phyloP scores from a whole-genome alignment of 2,113 vertebrate genomes.

The Suricata suricatta region DNA sequence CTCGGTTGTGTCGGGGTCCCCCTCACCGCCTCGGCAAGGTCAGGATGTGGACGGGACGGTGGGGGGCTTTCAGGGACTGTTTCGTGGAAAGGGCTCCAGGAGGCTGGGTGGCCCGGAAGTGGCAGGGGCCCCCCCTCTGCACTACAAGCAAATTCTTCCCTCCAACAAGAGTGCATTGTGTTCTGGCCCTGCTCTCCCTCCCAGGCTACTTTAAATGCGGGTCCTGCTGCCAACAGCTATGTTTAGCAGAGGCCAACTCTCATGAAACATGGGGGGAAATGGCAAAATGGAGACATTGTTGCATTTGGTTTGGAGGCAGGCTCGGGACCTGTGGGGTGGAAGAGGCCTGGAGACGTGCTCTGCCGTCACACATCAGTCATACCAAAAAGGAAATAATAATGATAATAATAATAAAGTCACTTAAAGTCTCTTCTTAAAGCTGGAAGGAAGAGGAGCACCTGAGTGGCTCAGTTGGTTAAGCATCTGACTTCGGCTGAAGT shows the following conservation, averaged over 20 bases:
- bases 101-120: conserved; percentile 53
- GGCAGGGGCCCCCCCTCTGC: not conserved
- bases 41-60: not conserved
- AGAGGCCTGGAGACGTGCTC: conserved; percentile 23
- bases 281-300: conserved; percentile 83
- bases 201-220: conserved; percentile 82
- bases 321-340: conserved; percentile 32
- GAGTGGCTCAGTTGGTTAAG: no score
- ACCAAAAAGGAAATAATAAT: not conserved
- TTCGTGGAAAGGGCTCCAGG: not conserved
- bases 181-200: conserved; percentile 73
- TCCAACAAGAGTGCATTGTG: conserved; percentile 81
- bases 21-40: not conserved
- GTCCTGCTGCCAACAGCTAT: conserved; percentile 83
- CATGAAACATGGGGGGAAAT: conserved; percentile 72
- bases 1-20: not conserved
- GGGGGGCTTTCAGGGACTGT: not conserved
- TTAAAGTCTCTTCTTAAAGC: not conserved
- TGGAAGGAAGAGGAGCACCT: not conserved
- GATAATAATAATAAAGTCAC: not conserved
- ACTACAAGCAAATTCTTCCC: conserved; percentile 50
- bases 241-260: conserved; percentile 76
- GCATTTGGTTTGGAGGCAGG: conserved; percentile 72
- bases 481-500: no score
- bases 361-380: conserved; percentile 63